Conservation (phyloP, 2,888 invertebrate genomes). For the Drosophila koepferae region DNA sequence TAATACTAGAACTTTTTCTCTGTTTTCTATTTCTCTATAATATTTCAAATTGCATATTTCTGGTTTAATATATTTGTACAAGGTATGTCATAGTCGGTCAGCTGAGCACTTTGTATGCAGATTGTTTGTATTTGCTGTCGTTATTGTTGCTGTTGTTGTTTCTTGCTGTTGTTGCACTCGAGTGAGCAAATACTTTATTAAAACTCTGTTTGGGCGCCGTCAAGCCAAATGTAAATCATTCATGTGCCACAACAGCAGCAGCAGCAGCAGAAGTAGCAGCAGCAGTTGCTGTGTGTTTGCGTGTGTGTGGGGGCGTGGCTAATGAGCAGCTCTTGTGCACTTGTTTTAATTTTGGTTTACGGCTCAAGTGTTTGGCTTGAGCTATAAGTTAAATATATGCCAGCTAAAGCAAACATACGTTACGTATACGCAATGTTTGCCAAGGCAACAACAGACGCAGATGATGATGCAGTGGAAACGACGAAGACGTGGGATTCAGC, state of each 20-base stretch:
- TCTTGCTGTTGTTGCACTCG: slow-evolving; percentile 64
- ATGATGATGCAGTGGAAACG: background rate
- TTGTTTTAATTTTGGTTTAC: slow-evolving; percentile 64
- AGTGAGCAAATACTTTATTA: slow-evolving; percentile 79
- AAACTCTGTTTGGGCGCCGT: slow-evolving; percentile 62
- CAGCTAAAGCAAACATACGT: slow-evolving; percentile 30
- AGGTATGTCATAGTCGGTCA: slow-evolving; percentile 6
- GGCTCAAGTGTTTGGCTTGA: slow-evolving; percentile 58
- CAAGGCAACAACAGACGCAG: slow-evolving; percentile 16
- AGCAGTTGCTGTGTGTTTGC: background rate
- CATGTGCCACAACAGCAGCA: slow-evolving; percentile 32
- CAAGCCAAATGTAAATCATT: slow-evolving; percentile 53
- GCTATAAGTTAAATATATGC: slow-evolving; percentile 54
- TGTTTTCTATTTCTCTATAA: background rate
- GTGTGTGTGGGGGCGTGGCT: slow-evolving; percentile 39
- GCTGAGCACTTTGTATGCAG: background rate
- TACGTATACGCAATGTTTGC: slow-evolving; percentile 58
- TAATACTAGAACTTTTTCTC: background rate
- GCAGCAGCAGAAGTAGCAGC: slow-evolving; percentile 1
- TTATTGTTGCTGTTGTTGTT: slow-evolving; percentile 37
- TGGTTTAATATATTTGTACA: background rate
- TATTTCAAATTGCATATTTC: background rate
- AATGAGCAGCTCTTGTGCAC: slow-evolving; percentile 64
- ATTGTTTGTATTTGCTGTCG: slow-evolving; percentile 51
- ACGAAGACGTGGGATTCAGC: background rate